Conservation (phyloP, 2,113 vertebrate genomes). For the Corythaeola cristata region DNA sequence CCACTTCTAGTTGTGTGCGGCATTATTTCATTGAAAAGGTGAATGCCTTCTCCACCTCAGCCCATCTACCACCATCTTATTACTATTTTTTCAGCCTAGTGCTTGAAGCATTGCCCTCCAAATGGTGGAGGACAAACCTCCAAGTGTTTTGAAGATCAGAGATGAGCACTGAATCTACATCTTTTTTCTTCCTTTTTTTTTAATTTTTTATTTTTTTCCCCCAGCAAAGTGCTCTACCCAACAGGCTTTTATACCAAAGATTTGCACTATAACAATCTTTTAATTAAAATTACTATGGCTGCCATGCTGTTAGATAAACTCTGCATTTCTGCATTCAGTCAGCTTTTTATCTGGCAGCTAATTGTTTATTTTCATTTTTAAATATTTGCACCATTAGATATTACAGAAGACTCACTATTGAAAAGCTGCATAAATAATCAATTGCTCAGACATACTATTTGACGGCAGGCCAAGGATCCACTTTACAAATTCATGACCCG, state of each 20-base stretch:
- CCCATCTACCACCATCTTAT: neutral
- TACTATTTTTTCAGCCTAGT: neutral
- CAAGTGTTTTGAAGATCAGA: neutral
- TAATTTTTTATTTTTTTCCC: no score
- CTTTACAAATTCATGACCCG: neutral
- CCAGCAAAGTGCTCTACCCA: neutral
- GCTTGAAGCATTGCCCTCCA: neutral
- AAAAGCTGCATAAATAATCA: neutral
- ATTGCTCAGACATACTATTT: neutral
- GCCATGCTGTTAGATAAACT: neutral
- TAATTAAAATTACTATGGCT: neutral
- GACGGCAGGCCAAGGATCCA: neutral
- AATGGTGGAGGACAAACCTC: neutral
- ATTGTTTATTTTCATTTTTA: neutral
- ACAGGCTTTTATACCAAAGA: neutral
- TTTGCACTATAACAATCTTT: neutral
- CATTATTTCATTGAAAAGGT: neutral
- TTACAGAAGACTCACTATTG: neutral
- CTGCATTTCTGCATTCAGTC: neutral
- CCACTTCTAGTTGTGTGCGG: neutral
- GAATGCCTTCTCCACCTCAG: neutral
- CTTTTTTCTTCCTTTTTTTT: neutral
- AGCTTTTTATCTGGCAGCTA: neutral
- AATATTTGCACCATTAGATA: neutral
- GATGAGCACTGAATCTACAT: neutral